These are phyloP conservation scores for Drosophila pullipes DNA, from an alignment of 2,888 invertebrate genomes.

Conservation along the genomic window DNA sequence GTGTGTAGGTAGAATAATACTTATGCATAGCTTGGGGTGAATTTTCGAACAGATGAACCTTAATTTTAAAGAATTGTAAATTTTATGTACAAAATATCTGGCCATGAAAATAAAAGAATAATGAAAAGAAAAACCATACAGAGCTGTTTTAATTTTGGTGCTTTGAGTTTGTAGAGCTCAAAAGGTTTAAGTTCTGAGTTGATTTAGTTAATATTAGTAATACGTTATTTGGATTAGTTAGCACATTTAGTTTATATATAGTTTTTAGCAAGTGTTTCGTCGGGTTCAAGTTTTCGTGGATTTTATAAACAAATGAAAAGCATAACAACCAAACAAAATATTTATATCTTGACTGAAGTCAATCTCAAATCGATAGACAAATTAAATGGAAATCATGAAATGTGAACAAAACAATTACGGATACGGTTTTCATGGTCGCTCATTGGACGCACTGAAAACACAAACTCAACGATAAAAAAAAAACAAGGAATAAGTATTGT, in stretches of 20 bases:
- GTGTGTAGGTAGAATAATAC: conserved; percentile 23
- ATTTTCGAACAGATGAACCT: conserved; percentile 31
- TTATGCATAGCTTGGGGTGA: conserved; percentile 52
- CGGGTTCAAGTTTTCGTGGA: conserved; percentile 85
- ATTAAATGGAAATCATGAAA: conserved; percentile 37
- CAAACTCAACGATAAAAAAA: conserved; percentile 45
- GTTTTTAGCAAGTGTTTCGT: conserved; percentile 84
- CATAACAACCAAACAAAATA: conserved; percentile 37
- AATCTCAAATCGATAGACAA: conserved; percentile 23
- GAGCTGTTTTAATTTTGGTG: conserved; percentile 50
- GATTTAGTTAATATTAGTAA: conserved; percentile 42
- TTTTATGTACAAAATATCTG: conserved; percentile 69
- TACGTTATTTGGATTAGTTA: conserved; percentile 37
- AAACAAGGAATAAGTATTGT: conserved; percentile 29
- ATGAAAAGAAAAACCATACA: conserved; percentile 24
- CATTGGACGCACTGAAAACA: conserved; percentile 60
- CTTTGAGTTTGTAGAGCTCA: conserved; percentile 26
- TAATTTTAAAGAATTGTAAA: conserved; percentile 22
- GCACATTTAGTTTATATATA: conserved; percentile 51
- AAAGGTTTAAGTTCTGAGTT: conserved; percentile 29
- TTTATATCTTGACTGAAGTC: conserved; percentile 24
- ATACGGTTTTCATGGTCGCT: conserved; percentile 48
- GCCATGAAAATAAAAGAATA: conserved; percentile 56
- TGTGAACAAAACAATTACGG: conserved; percentile 24
- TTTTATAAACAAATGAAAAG: conserved; percentile 58